phyloP scores from a whole-genome alignment of 2,888 invertebrate species.

The Reticulitermes lucifugus region DNA sequence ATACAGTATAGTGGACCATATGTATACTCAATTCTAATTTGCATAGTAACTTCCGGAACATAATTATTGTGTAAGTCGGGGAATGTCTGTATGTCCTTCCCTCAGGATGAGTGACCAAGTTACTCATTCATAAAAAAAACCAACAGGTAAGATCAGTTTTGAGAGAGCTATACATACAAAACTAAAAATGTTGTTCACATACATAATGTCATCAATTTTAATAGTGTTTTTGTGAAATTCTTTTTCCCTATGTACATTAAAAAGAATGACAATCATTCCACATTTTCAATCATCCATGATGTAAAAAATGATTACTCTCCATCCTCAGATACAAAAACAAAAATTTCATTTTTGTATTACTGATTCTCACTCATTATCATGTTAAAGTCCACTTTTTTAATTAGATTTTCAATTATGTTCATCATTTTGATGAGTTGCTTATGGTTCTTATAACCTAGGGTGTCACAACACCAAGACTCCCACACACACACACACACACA shows the following conservation, averaged over 20 bases:
- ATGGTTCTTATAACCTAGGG: neutral
- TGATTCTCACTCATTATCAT: conserved; percentile 18
- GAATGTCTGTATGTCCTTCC: too few species aligned
- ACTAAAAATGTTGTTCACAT: neutral
- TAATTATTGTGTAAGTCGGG: too few species aligned
- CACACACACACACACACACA: conserved; percentile 1
- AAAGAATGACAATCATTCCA: conserved; percentile 42
- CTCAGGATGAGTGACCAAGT: too few species aligned
- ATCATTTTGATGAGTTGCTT: conserved; percentile 22
- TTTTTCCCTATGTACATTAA: conserved; percentile 44
- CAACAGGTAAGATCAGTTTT: too few species aligned
- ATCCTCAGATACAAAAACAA: conserved; percentile 38
- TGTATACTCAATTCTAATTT: too few species aligned
- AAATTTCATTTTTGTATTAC: conserved; percentile 15
- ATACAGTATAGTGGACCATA: too few species aligned
- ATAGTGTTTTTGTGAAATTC: conserved; percentile 43
- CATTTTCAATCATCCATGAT: conserved; percentile 38
- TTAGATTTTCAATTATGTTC: neutral
- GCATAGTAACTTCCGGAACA: too few species aligned
- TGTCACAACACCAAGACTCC: conserved; percentile 32
- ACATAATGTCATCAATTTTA: conserved; percentile 41
- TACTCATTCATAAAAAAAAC: too few species aligned
- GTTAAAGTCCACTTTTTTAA: conserved; percentile 7
- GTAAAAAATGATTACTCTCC: conserved; percentile 41
- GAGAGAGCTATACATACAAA: too few species aligned